Evolutionary conservation across 2,797 vertebrate species (phyloP).

Genomic region (Sebastes hubbsi): DNA sequence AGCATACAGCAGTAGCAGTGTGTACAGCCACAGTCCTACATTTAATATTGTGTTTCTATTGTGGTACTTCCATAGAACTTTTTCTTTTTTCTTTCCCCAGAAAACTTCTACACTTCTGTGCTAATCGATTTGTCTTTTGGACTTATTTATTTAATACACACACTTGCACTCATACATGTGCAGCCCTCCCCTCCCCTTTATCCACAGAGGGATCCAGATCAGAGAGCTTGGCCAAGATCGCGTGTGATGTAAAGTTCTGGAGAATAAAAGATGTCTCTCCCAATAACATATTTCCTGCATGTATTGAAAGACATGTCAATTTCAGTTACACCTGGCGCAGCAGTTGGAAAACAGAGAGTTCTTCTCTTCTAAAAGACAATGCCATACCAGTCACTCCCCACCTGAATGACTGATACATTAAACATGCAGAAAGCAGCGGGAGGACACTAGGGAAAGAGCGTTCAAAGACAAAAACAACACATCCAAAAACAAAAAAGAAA

Average conservation of each 20-base stretch:
- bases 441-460: conserved; percentile 64
- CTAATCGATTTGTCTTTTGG: conserved; percentile 76
- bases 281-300: conserved; percentile 76
- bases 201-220: conserved; percentile 76
- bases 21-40: not conserved
- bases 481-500: conserved; percentile 62
- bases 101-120: conserved; percentile 65
- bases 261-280: conserved; percentile 84
- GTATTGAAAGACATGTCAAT: conserved; percentile 82
- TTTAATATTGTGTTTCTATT: conserved; percentile 12
- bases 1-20: not conserved
- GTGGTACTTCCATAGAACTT: conserved; percentile 27
- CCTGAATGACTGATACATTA: conserved; percentile 84
- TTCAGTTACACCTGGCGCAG: conserved; percentile 78
- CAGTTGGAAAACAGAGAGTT: conserved; percentile 71
- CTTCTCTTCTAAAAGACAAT: conserved; percentile 74
- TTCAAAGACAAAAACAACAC: conserved; percentile 74
- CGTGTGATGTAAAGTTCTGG: conserved; percentile 82
- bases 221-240: conserved; percentile 77
- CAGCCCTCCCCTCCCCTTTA: conserved; percentile 60
- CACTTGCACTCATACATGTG: conserved; percentile 38
- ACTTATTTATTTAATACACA: conserved; percentile 73
- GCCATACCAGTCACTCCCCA: conserved; percentile 79
- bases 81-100: conserved; percentile 51
- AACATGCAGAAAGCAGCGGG: conserved; percentile 80